Evolutionary conservation across 1,140 invertebrate genomes (phyloP).

Genomic region (Eriosoma lanigerum): DNA sequence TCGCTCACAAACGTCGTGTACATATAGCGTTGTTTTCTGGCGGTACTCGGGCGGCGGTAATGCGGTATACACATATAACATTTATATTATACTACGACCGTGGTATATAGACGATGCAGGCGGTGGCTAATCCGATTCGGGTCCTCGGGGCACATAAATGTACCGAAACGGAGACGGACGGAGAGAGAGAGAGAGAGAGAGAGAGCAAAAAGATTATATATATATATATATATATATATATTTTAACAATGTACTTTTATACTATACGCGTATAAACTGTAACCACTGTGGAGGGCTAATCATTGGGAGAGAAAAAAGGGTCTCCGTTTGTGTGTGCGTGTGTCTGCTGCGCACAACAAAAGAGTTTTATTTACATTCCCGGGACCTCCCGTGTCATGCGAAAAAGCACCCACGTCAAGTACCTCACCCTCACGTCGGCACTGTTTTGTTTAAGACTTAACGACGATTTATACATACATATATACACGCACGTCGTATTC

Average conservation of each 20-base stretch:
- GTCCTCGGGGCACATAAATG: slow-evolving; percentile 34
- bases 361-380: slow-evolving; percentile 51
- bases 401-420: slow-evolving; percentile 52
- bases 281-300: slow-evolving; percentile 45
- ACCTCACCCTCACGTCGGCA: not conserved
- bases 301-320: slow-evolving; percentile 13
- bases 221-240: not conserved
- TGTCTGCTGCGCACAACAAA: slow-evolving; percentile 42
- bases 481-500: not conserved
- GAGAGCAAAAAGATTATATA: not conserved
- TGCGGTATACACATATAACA: not conserved
- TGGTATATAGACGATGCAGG: not conserved
- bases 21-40: not conserved
- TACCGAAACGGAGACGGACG: not conserved
- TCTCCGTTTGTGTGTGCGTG: not conserved
- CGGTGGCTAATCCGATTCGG: slow-evolving; percentile 40
- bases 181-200: not conserved
- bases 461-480: not conserved
- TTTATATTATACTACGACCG: no score
- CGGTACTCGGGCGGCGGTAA: slow-evolving; percentile 6
- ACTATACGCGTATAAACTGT: slow-evolving; percentile 22
- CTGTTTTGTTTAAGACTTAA: slow-evolving; percentile 51
- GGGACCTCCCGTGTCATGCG: slow-evolving; percentile 50
- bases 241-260: not conserved
- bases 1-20: not conserved